Base-by-base conservation (phyloP, 1,140 invertebrate genomes). In the Drosophila busckii region DNA sequence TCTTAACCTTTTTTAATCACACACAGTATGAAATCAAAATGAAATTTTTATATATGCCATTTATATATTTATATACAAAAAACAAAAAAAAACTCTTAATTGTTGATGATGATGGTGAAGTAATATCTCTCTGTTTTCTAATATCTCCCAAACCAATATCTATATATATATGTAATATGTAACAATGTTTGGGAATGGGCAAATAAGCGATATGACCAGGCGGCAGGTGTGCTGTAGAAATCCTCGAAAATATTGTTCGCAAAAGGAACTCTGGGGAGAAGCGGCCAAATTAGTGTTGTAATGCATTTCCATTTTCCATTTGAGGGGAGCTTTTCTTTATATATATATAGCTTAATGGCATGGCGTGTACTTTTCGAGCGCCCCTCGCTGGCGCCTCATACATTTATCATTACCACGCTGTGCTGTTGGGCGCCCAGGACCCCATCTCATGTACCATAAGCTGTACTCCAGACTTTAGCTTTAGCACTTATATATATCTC, bases 151-250 rank as follows among this genome's bases (percentile, higher is more conserved):
- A n/a, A n/a, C n/a, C n/a, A n/a, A n/a, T n/a, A n/a, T n/a, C n/a
- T n/a, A n/a, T n/a, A n/a, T n/a, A n/a, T n/a, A n/a, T n/a, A n/a
- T n/a, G n/a, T n/a, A n/a, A n/a, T n/a, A n/a, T 73, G 49, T 80
- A 68, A 86, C 84, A 61, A 84, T 86, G 84, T 86, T 84, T 87
- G 87, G 90, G 90, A 90, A 91, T 91, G 90, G 90, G 90, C 90
- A 90, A n/a, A 89, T 89, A 87, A 89, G 90, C 90, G 89, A 91
- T 90, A 90, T 90, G 89, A 90, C 90, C 90, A 91, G 88, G 88
- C 90, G 89, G 89, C 88, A 89, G 89, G 82, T 67, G 88, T 89
- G 88, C 88, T 85, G 88, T 88, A 87, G 89, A 87, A 87, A 87
- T 87, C 85, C 85, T 87, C 85, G 85, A 87, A 87, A 84, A 76